Conservation (phyloP, 2,888 invertebrate species). For the Noctua janthe region DNA sequence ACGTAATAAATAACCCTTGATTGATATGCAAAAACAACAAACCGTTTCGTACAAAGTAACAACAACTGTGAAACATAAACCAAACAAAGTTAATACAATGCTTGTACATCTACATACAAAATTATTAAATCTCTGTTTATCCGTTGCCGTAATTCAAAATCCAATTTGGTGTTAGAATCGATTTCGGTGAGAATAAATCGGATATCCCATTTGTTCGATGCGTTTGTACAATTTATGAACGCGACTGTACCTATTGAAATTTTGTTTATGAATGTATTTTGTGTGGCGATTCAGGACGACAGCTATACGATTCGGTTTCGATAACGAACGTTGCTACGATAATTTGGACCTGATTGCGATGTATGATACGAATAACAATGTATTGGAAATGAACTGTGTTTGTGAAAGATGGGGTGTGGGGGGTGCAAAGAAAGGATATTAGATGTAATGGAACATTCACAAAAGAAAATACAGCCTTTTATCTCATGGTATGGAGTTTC, state of each 20-base stretch:
- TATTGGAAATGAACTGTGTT: slow-evolving; percentile 14
- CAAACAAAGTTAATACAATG: slow-evolving; percentile 61
- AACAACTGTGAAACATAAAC: slow-evolving; percentile 45
- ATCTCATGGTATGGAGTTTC: background rate
- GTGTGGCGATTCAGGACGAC: slow-evolving; percentile 36
- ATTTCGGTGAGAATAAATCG: slow-evolving; percentile 83
- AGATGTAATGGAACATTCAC: background rate
- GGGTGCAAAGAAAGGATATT: background rate
- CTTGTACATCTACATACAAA: slow-evolving; percentile 63
- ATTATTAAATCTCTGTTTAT: slow-evolving; percentile 76
- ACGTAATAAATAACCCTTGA: slow-evolving; percentile 40
- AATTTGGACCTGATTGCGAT: slow-evolving; percentile 49
- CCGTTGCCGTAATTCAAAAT: slow-evolving; percentile 83
- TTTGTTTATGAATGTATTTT: slow-evolving; percentile 72
- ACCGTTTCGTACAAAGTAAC: slow-evolving; percentile 45
- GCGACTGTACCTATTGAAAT: slow-evolving; percentile 76
- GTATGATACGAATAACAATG: slow-evolving; percentile 49
- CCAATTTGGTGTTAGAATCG: slow-evolving; percentile 85
- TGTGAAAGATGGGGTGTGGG: slow-evolving; percentile 9
- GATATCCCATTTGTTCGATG: slow-evolving; percentile 81
- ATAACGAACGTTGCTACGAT: slow-evolving; percentile 52
- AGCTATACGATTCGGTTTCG: slow-evolving; percentile 51
- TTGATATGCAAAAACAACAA: slow-evolving; percentile 58
- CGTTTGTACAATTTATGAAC: slow-evolving; percentile 78
- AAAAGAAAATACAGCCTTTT: slow-evolving; percentile 1